A percentile compares a stretch with the other conserved stretches of the same genome.
These are phyloP conservation scores for Oryctolagus cuniculus DNA, from an alignment of 2,113 vertebrate species.

Conservation along the genomic window mOryCun1.1 NC_091434.1:94830001-94830500, in stretches of 20 bases:
- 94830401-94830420: neutral
- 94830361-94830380: neutral
- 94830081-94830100: constrained; percentile 78
- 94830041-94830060: constrained; percentile 73
- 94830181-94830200: constrained; percentile 76
- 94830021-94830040: constrained; percentile 68
- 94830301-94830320: neutral
- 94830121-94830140: constrained; percentile 85
- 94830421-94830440: neutral
- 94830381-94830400: neutral
- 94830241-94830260: constrained; percentile 76
- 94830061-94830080: constrained; percentile 80
- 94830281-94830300: neutral
- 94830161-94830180: constrained; percentile 74
- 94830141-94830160: constrained; percentile 80
- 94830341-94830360: neutral
- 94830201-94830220: constrained; percentile 71
- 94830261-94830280: constrained; percentile 56
- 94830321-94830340: neutral
- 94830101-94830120: constrained; percentile 80
- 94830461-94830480: neutral
- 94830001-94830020: constrained; percentile 52
- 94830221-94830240: constrained; percentile 77
- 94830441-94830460: neutral
- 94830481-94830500: constrained; percentile 18